Conservation (phyloP, 2,797 vertebrate genomes). For the Allobates femoralis region DNA sequence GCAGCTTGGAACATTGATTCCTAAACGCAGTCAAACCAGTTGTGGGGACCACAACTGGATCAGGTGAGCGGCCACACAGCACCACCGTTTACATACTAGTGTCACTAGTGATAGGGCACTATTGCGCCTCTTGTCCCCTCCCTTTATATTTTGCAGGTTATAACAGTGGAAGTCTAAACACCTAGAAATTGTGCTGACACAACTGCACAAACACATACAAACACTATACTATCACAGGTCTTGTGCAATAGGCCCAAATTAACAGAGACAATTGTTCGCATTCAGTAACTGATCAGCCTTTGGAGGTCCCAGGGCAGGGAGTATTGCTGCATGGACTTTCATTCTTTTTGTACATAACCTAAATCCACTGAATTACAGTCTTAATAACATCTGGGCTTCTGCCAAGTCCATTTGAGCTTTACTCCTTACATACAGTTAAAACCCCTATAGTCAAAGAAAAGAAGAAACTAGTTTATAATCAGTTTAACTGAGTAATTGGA, state of each 20-base stretch:
- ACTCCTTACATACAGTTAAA: slow-evolving; percentile 16
- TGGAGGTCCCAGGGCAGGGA: neutral
- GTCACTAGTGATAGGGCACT: too few species aligned
- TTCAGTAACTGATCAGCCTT: neutral
- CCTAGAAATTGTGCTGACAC: neutral
- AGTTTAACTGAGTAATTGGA: slow-evolving; percentile 45
- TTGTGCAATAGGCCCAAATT: neutral
- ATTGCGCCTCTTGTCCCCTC: too few species aligned
- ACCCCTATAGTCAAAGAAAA: slow-evolving; percentile 40
- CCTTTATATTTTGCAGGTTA: too few species aligned
- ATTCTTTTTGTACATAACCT: neutral
- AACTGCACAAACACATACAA: neutral
- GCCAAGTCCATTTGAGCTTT: neutral
- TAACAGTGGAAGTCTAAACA: too few species aligned
- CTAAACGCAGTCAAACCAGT: too few species aligned
- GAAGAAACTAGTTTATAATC: slow-evolving; percentile 37
- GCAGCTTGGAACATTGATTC: too few species aligned
- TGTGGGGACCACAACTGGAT: too few species aligned
- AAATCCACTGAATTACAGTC: neutral
- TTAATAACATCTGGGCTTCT: slow-evolving; percentile 13
- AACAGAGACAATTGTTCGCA: neutral
- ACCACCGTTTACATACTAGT: too few species aligned
- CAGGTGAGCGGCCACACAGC: too few species aligned
- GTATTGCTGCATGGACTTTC: neutral
- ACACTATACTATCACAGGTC: neutral